Percentiles rank a stretch among this genome's conserved stretches.
Evolutionary conservation across 2,888 invertebrate genomes (phyloP).

Genomic region (Hypsopygia costalis): DNA sequence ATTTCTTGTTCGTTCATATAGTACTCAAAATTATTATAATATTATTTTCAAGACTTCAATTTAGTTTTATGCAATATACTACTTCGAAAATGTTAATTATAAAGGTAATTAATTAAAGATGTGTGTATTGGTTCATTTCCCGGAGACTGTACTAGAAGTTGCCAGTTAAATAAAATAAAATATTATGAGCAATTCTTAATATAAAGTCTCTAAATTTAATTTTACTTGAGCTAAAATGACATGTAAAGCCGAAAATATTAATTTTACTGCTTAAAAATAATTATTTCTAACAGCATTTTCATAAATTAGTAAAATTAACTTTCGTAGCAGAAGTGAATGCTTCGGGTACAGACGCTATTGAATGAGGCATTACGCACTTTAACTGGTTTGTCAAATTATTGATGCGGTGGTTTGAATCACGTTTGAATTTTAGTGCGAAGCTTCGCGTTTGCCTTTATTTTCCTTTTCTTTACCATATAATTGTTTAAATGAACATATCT

Average conservation of each 20-base stretch:
- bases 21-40: too few species aligned
- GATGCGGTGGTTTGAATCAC: slow-evolving; percentile 81
- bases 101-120: slow-evolving; percentile 21
- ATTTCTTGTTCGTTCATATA: too few species aligned
- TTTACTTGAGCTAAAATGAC: too few species aligned
- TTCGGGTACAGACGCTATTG: slow-evolving; percentile 57
- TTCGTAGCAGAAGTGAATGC: slow-evolving; percentile 46
- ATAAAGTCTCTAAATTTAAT: slow-evolving; percentile 1
- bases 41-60: too few species aligned
- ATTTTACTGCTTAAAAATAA: too few species aligned
- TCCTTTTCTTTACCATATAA: slow-evolving; percentile 23
- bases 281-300: too few species aligned
- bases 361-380: slow-evolving; percentile 45
- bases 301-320: too few species aligned
- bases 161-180: slow-evolving; percentile 29
- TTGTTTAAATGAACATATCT: slow-evolving; percentile 28
- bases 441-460: slow-evolving; percentile 49
- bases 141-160: slow-evolving; percentile 46
- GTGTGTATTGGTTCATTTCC: slow-evolving; percentile 28
- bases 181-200: slow-evolving; percentile 4
- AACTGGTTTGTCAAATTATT: slow-evolving; percentile 74
- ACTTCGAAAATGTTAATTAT: not conserved
- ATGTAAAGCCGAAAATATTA: too few species aligned
- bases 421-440: slow-evolving; percentile 75
- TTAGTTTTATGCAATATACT: too few species aligned